Conservation (phyloP, 2,797 vertebrate species). For the Hydrocynus forskahlii region DNA sequence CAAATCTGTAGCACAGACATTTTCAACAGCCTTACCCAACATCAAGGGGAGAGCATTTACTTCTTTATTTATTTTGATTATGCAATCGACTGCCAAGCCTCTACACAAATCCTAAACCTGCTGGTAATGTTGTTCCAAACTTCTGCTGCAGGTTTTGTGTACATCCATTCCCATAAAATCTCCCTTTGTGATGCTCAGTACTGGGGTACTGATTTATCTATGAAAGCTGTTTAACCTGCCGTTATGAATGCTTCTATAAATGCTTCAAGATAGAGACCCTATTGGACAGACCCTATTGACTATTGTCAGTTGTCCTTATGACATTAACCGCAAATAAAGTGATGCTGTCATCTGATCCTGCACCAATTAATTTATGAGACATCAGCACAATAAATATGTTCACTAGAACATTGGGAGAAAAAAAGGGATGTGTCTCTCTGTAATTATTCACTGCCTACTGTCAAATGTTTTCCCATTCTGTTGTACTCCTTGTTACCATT, state of each 20-base stretch:
- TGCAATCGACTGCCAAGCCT: not conserved
- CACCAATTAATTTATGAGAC: not conserved
- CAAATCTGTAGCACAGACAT: conserved; percentile 10
- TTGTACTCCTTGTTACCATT: not conserved
- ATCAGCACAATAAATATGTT: not conserved
- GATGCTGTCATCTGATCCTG: not conserved
- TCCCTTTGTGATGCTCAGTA: not conserved
- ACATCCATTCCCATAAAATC: not conserved
- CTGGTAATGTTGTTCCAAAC: not conserved
- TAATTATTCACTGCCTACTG: not conserved
- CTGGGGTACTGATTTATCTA: not conserved
- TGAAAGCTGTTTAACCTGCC: too few species aligned
- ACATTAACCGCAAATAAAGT: not conserved
- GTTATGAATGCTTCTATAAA: not conserved
- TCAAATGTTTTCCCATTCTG: not conserved
- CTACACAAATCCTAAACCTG: not conserved
- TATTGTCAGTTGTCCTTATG: not conserved
- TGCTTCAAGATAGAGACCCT: not conserved
- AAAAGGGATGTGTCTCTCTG: not conserved
- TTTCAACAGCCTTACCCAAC: not conserved
- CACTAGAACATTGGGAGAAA: not conserved
- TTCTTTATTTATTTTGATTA: not conserved
- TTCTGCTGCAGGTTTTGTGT: not conserved
- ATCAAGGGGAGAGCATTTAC: not conserved
- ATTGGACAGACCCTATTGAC: too few species aligned